Evolutionary conservation across 2,113 vertebrate genomes (phyloP), one percentile per base, ranked within the genome.

Genomic region (Cinclus mexicanus): DNA sequence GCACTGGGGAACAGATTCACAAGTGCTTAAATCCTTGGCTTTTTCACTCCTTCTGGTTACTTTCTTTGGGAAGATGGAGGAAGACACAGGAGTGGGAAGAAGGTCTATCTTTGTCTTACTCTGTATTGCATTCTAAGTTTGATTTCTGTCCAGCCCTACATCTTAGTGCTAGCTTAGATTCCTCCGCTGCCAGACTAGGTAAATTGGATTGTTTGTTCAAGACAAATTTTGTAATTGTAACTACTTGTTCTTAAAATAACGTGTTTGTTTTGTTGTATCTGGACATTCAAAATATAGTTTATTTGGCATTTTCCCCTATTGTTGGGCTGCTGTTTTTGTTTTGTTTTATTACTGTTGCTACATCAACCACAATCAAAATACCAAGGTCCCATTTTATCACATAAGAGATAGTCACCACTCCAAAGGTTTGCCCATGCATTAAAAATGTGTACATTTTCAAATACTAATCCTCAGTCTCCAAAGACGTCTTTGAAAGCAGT

Each of bases 191-290:
- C 17, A 76, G 53, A 49, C 14, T 55, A 67, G 29, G 52, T 94
- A 80, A 80, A 90, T 16, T 74, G 50, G 29, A 50, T 67, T 94
- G 47, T 78, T 93, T 80, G 63, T 91, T 85, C 22, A 90, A 52
- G 59, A 57, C 11, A 64, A 77, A 72, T 93, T 91, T 95, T 59
- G 7, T 93, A 95, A 95, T 95, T 59, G 7, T 93, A 95, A 95
- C 75, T 86, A 29, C n/a, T 8, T 0, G 2, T 93, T 94, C 89
- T 69, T 93, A 91, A 91, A 95, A 87, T 93, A 90, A 76, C 2
- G 2, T 52, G 35, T 63, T 83, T 70, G 37, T 71, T 94, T 95
- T 76, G 39, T 91, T 84, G 33, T 85, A 61, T 84, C 65, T 79
- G 91, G 69, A 64, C 49, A 60, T 89, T 89, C 37, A 81, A 81